Evolutionary conservation across 2,888 invertebrate species (phyloP).

Genomic region (Harpagoxenus sublaevis): DNA sequence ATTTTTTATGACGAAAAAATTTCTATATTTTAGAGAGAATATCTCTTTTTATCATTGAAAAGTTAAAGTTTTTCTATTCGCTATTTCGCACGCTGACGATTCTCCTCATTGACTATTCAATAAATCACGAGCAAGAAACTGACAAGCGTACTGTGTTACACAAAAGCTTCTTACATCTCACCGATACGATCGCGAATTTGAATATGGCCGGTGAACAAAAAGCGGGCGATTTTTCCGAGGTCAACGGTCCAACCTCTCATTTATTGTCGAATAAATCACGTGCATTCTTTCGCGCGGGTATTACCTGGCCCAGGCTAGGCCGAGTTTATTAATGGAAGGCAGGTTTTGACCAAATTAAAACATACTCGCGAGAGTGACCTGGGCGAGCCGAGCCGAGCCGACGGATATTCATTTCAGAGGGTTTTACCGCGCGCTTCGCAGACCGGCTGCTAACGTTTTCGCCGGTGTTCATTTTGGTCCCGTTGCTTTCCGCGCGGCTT

Average conservation of each 20-base stretch:
- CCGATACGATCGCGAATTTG: slow-evolving; percentile 3
- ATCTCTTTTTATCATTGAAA: background rate
- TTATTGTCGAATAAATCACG: slow-evolving; percentile 53
- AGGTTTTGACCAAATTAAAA: slow-evolving; percentile 72
- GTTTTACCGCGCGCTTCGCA: slow-evolving; percentile 57
- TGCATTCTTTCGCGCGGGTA: slow-evolving; percentile 50
- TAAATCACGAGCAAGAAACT: slow-evolving; percentile 22
- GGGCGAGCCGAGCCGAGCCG: slow-evolving; percentile 64
- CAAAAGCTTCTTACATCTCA: slow-evolving; percentile 8
- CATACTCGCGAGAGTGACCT: slow-evolving; percentile 55
- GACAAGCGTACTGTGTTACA: slow-evolving; percentile 1
- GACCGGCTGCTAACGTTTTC: slow-evolving; percentile 43
- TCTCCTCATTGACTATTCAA: slow-evolving; percentile 10
- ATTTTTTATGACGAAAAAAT: background rate
- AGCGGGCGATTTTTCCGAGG: background rate
- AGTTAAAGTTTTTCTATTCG: background rate
- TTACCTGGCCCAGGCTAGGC: slow-evolving; percentile 48
- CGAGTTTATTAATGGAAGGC: slow-evolving; percentile 58
- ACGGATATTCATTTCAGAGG: slow-evolving; percentile 76
- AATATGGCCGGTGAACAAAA: background rate
- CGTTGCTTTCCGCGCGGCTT: slow-evolving; percentile 27
- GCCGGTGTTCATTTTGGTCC: slow-evolving; percentile 30
- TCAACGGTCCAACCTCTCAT: slow-evolving; percentile 18
- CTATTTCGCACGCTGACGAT: background rate
- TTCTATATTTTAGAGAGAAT: background rate